Evolutionary conservation across 2,113 vertebrate genomes (phyloP).

Genomic region (Potamarius usumacintae): DNA sequence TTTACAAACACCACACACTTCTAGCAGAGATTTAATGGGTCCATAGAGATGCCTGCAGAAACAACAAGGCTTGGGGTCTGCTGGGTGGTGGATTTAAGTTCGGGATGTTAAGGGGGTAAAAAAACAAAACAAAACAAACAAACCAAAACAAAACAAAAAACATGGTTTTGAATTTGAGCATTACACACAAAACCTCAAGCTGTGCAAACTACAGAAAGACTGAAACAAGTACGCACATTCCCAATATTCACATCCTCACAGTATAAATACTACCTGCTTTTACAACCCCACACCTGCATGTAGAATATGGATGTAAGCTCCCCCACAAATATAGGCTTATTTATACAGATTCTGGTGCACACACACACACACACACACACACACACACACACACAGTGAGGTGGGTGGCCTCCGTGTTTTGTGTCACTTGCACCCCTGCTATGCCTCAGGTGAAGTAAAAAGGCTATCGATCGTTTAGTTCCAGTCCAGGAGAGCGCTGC

Average conservation of each 20-base stretch:
- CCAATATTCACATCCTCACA: slow-evolving; percentile 4
- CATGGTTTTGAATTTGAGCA: slow-evolving; percentile 25
- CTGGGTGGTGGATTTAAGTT: slow-evolving; percentile 15
- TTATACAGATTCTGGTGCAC: neutral
- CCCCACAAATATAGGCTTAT: slow-evolving; percentile 5
- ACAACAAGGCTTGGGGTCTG: slow-evolving; percentile 3
- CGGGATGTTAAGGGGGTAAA: neutral
- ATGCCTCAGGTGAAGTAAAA: slow-evolving; percentile 70
- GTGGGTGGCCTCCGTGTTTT: slow-evolving; percentile 63
- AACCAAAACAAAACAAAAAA: neutral
- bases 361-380: slow-evolving; percentile 62
- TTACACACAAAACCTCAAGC: slow-evolving; percentile 50
- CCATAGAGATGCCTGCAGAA: slow-evolving; percentile 26
- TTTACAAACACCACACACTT: slow-evolving; percentile 13
- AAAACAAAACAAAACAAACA: neutral
- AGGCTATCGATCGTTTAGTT: slow-evolving; percentile 67
- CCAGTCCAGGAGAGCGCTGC: slow-evolving; percentile 63
- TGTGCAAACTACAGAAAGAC: slow-evolving; percentile 15
- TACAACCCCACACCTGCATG: neutral
- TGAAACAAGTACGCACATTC: neutral
- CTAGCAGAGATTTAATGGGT: slow-evolving; percentile 28
- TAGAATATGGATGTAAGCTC: neutral
- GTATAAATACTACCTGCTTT: slow-evolving; percentile 1
- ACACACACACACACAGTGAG: slow-evolving; percentile 61
- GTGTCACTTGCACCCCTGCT: slow-evolving; percentile 66